Evolutionary conservation across 1,140 invertebrate genomes (phyloP), one percentile per base, ranked within the genome.

Genomic region (Thereuonema tuberculata): DNA sequence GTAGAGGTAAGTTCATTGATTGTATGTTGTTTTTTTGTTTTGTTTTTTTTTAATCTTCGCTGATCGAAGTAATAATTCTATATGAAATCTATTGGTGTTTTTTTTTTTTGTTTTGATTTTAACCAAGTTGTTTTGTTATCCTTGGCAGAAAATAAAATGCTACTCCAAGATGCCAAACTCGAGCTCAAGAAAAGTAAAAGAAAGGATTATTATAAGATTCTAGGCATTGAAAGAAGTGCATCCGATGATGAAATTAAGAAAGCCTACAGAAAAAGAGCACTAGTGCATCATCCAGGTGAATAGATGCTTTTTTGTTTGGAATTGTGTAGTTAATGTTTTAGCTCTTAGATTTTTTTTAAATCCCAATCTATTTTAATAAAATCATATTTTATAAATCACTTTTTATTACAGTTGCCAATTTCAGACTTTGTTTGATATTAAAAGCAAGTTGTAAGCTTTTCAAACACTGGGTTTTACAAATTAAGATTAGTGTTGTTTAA

Each of bases 131-230:
- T 52, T 52, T 20, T 21, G 24, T 52, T 52, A 20, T 58, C 48
- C n/a, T n/a, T n/a, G n/a, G 28, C 53, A 80, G 87, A 89, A 63
- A 82, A 84, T 56, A 85, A 84, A 73, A 79, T 81, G 64, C 67
- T 88, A 50, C 73, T 96, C 21, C 81, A 85, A 67, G 85, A 93
- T 62, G 92, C 93, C 0, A 94, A 95, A 76, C 71, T 89, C 47
- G 84, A 85, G 26, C 71, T 95, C 54, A 93, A 91, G 70, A 87
- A 81, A 75, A 89, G 88, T 0, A 95, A 95, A 78, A 87, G 92
- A 56, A 98, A 98, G 79, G 93, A 98, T 72, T 98, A 97, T 75
- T 98, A 98, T 69, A 93, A 95, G 74, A 94, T 95, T 66, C 77
- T 99, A 43, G 93, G 93, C 20, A 77, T 98, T 29, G 77, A 83